Evolutionary conservation across 2,797 vertebrate genomes (phyloP), one percentile per base, ranked within the genome.

Genomic region (Myoxocephalus aenaeus): DNA sequence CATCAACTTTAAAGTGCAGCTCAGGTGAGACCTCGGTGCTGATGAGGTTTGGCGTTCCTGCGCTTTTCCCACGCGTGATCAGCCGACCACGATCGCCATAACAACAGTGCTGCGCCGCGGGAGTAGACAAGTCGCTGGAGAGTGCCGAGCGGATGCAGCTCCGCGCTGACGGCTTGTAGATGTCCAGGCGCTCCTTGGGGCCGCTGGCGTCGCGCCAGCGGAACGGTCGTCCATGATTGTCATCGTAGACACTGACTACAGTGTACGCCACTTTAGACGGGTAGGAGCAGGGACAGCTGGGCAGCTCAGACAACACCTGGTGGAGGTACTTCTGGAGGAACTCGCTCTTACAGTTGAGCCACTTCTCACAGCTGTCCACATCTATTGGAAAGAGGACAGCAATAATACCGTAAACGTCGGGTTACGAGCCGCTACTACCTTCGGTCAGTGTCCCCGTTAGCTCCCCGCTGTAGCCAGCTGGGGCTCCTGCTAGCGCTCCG

Each of bases 1-100:
- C 97, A 75, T 99, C 97, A 75, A 98, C 96, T 79, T 97, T 97
- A 93, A 97, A 98, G 93, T 98, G 97, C 80, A 99, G 95, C 92
- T 97, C 97, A 0, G 96, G 97, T 0, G 96, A 99, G 91, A 99
- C 96, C 89, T 98, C 96, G 0, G 95, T 96, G 93, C 97, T 98
- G 90, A 99, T 96, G 36, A 99, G 95, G 92, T 97, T 96, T 0
- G 97, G 97, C 1, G 94, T 95, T 0, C 97, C 97, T 0, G 97
- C 97, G 1, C 97, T 96, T 89, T 97, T 97, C 40, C 98, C 97
- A 0, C 96, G 92, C 0, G 97, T 99, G 90, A 99, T 96, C 81
- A 99, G 94, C 75, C 72, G 95, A 8, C 95, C 95, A 10, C 92
- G 94, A 2, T 95, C 93, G 0, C 97, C 96, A 0, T 98, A 99